Base-by-base conservation (phyloP, 2,113 vertebrate species). In the Puma concolor region DNA sequence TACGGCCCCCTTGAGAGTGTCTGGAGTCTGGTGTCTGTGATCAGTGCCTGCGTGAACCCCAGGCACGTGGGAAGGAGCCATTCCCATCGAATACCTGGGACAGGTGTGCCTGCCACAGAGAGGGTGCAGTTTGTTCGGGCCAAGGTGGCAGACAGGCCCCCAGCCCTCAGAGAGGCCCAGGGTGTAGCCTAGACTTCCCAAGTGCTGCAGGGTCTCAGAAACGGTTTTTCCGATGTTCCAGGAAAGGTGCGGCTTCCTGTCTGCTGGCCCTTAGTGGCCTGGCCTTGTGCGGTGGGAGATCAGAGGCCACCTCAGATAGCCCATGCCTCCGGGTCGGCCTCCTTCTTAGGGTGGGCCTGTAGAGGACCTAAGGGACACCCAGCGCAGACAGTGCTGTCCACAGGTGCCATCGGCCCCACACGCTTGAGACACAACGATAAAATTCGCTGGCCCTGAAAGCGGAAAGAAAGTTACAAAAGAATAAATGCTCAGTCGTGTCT, bases 391-490 rank as follows among this genome's bases (percentile, higher is more conserved):
- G 50, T 11, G 15, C 36, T 3, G 13, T n/a, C n/a, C 29, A 1
- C 7, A 5, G 52, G 41, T 4, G 29, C 66, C 50, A 2, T 15
- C 7, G 1, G 19, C 5, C 23, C 2, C 14, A 17, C 25, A 1
- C 0, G 0, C 84, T 69, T 2, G 57, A 71, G 50, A 36, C 0
- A 0, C 13, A 7, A 3, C 23, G 3, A 5, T 44, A 41, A 21
- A n/a, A 19, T 17, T 52, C 57, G 16, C 4, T 13, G n/a, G 50
- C 52, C 52, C 77, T 15, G 17, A 71, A 77, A 25, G 50, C 5
- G 10, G 50, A 44, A 86, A 69, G 71, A 67, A 38, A 72, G n/a
- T 41, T 72, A 25, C 2, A 25, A 44, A 83, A 52, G 64, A 33
- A 79, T 71, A 50, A 92, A 23, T 25, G 48, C 48, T 17, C 6